A percentile compares a stretch with the other conserved stretches of the same genome.
These are phyloP conservation scores for Papilio dardanus DNA, from an alignment of 1,140 invertebrate genomes.

Conservation along the genomic window DNA sequence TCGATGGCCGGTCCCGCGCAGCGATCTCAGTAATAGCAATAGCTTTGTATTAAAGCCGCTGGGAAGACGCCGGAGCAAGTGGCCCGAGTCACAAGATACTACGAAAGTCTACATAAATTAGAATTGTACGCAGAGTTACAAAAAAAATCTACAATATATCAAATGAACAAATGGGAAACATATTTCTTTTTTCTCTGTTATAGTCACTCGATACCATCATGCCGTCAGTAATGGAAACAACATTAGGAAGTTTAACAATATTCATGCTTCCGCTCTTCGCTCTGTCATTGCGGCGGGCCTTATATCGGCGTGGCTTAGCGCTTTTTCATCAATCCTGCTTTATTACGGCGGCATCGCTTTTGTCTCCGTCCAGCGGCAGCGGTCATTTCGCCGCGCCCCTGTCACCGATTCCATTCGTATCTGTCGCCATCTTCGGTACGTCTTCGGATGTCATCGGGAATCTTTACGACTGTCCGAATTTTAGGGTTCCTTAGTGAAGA, in stretches of 20 bases:
- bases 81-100: slow-evolving; percentile 48
- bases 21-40: slow-evolving; percentile 81
- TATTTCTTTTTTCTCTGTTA: not conserved
- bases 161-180: not conserved
- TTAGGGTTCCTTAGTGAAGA: slow-evolving; percentile 16
- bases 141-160: not conserved
- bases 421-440: slow-evolving; percentile 66
- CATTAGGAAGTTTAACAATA: not conserved
- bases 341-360: slow-evolving; percentile 82
- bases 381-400: slow-evolving; percentile 78
- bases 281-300: slow-evolving; percentile 39
- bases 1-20: slow-evolving; percentile 70
- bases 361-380: slow-evolving; percentile 76
- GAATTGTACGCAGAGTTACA: not conserved
- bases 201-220: not conserved
- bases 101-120: not conserved
- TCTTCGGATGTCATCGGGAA: slow-evolving; percentile 65
- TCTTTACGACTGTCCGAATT: slow-evolving; percentile 47
- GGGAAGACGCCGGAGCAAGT: slow-evolving; percentile 64
- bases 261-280: slow-evolving; percentile 39
- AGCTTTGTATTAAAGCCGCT: slow-evolving; percentile 82
- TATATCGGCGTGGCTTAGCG: slow-evolving; percentile 82
- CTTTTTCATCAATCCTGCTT: slow-evolving; percentile 84
- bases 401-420: slow-evolving; percentile 78
- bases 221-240: not conserved